Evolutionary conservation across 2,888 invertebrate genomes (phyloP).

Genomic region (Operophtera brumata): DNA sequence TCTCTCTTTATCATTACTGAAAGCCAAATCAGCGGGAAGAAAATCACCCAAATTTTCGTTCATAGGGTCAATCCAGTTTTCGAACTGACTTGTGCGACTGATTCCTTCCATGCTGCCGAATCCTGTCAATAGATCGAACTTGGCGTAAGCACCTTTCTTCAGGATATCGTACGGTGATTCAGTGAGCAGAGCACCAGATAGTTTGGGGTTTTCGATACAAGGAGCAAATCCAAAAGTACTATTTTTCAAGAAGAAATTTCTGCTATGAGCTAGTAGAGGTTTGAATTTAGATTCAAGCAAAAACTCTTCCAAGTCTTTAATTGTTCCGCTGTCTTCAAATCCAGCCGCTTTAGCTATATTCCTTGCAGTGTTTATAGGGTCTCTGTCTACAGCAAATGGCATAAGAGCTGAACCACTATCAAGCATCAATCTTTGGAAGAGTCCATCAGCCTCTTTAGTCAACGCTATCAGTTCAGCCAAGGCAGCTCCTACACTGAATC

Average conservation of each 20-base stretch:
- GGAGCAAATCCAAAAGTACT: conserved; percentile 72
- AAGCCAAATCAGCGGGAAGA: conserved; percentile 62
- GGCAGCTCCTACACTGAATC: conserved; percentile 89
- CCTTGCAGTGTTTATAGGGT: conserved; percentile 63
- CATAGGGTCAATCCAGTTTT: conserved; percentile 64
- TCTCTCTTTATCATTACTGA: conserved; percentile 47
- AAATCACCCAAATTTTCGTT: conserved; percentile 63
- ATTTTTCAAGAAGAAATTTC: conserved; percentile 64
- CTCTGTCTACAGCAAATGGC: conserved; percentile 63
- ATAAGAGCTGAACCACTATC: conserved; percentile 70
- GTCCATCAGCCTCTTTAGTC: conserved; percentile 56
- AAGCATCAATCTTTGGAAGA: conserved; percentile 63
- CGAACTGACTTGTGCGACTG: conserved; percentile 59
- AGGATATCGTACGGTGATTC: conserved; percentile 64
- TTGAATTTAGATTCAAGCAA: conserved; percentile 52
- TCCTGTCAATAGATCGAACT: conserved; percentile 60
- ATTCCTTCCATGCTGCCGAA: conserved; percentile 72
- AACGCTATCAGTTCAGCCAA: conserved; percentile 65
- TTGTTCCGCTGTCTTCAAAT: conserved; percentile 57
- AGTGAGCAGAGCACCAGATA: conserved; percentile 57
- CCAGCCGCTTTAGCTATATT: conserved; percentile 65
- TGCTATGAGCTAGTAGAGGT: conserved; percentile 51
- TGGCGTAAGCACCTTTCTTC: conserved; percentile 49
- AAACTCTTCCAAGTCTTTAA: conserved; percentile 66
- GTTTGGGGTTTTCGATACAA: conserved; percentile 60